These are phyloP conservation scores for Andrena marginata DNA, from an alignment of 2,888 invertebrate genomes.

Conservation along the genomic window DNA sequence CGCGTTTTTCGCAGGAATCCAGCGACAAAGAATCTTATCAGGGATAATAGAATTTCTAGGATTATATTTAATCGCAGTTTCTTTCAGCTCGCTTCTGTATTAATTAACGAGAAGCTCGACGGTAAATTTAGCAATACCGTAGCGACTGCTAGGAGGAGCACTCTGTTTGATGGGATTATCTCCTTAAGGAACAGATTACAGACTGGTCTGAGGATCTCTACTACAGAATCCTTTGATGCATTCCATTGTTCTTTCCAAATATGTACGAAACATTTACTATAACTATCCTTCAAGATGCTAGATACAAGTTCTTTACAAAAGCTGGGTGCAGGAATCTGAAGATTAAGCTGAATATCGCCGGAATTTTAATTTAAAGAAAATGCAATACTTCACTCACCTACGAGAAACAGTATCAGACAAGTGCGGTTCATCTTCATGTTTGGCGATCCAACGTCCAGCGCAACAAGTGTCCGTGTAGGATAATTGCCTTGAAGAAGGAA, in stretches of 20 bases:
- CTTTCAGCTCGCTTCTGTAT: background rate
- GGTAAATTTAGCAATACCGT: slow-evolving; percentile 14
- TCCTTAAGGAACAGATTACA: slow-evolving; percentile 44
- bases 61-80: background rate
- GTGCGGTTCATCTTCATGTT: slow-evolving; percentile 67
- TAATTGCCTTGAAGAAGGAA: slow-evolving; percentile 12
- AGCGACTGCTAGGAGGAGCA: slow-evolving; percentile 1
- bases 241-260: too few relatives aligned
- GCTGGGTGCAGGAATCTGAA: too few relatives aligned
- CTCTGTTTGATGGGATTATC: slow-evolving; percentile 54
- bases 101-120: slow-evolving; percentile 23
- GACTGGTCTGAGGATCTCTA: slow-evolving; percentile 23
- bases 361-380: background rate
- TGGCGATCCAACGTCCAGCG: background rate
- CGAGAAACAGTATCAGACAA: slow-evolving; percentile 72
- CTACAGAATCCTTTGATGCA: slow-evolving; percentile 29
- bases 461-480: background rate
- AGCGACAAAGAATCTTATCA: background rate
- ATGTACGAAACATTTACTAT: too few relatives aligned
- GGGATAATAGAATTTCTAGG: background rate
- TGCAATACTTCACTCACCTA: slow-evolving; percentile 64
- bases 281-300: too few relatives aligned
- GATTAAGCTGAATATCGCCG: too few relatives aligned
- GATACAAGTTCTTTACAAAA: too few relatives aligned
- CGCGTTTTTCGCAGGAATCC: background rate